These are phyloP conservation scores for Halcyon smyrnensis DNA, from an alignment of 2,797 vertebrate species.

Conservation along the genomic window DNA sequence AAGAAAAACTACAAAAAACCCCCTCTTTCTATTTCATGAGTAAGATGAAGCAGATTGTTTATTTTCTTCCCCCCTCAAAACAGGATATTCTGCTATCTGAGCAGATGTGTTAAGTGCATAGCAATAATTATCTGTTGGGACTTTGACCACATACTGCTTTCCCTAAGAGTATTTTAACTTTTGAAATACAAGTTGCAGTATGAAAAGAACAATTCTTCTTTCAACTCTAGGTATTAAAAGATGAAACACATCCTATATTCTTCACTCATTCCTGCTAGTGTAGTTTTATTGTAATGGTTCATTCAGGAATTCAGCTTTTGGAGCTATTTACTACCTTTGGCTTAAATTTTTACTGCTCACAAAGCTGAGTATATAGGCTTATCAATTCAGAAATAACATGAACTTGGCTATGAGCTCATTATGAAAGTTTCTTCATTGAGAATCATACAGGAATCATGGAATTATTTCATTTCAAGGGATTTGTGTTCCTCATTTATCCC, in stretches of 20 bases:
- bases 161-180: not conserved
- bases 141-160: not conserved
- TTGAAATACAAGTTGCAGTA: not conserved
- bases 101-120: not conserved
- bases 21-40: fast-evolving
- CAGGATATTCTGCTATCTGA: not conserved
- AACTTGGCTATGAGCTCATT: not conserved
- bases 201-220: not conserved
- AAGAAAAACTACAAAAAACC: not conserved
- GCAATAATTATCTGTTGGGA: not conserved
- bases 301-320: not conserved
- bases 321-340: not conserved
- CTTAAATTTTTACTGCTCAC: not conserved
- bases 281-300: not conserved
- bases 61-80: not conserved
- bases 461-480: not conserved
- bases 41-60: not conserved
- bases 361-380: not conserved
- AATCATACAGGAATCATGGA: not conserved
- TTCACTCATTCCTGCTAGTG: not conserved
- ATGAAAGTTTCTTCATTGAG: not conserved
- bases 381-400: not conserved
- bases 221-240: not conserved
- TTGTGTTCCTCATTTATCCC: not conserved
- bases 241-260: not conserved